Evolutionary conservation across 2,888 invertebrate genomes (phyloP), one percentile per base, ranked within the genome.

Genomic region (Hybos culiciformis): DNA sequence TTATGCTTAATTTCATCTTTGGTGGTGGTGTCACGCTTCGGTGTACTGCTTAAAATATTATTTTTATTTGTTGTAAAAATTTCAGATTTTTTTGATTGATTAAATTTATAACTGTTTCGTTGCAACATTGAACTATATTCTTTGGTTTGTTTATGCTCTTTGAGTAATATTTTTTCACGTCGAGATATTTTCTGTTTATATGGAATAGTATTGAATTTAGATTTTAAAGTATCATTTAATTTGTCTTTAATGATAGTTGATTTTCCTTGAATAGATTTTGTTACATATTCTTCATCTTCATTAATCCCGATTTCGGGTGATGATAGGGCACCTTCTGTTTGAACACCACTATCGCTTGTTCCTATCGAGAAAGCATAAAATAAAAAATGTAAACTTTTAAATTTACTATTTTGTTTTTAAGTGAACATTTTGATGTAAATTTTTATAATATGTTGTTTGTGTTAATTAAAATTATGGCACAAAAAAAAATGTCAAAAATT

Each of bases 311-410:
- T 49, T 29, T 52, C 53, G 11, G 53, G 52, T 26, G 54, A 52
- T 69, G 71, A 4, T 69, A 72, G 54, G 68, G 71, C 55, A 69
- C 61, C n/a, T 53, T 78, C 77, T 4, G 78, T 77, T 38, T 77
- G 73, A 3, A 79, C 78, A 1, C 79, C 79, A 47, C 79, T 79
- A 56, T 80, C 79, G 54, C 78, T 78, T 59, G 78, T 77, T n/a
- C 74, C 78, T 19, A 37, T 7, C 11, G 19, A 29, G 9, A 20
- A 77, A 56, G 51, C 43, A 53, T 53, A 39, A 33, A 43, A 34
- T 34, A 34, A 32, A 32, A 31, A 14, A 31, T 24, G 11, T 24
- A 24, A 8, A 24, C 11, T 6, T 6, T 11, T 24, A 24, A 8
- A 8, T 24, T 24, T 8, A 24, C 11, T 24, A 24, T 8, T 24